Percentiles rank a stretch among this genome's conserved stretches.
Evolutionary conservation across 2,888 invertebrate species (phyloP).

Genomic region (Andrena hattorfiana): DNA sequence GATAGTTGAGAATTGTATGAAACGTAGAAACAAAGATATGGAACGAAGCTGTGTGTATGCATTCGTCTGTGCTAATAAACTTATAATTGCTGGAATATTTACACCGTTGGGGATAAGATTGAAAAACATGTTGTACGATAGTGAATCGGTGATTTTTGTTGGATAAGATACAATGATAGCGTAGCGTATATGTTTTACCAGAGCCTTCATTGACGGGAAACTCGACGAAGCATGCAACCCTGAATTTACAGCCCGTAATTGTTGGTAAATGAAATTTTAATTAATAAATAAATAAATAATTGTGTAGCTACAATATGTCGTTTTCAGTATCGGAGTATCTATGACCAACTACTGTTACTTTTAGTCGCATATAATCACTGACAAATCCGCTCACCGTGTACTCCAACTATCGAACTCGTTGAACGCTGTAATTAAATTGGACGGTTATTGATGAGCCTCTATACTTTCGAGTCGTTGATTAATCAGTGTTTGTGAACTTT

Average conservation of each 20-base stretch:
- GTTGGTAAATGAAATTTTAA: no score
- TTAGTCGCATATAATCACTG: conserved; percentile 21
- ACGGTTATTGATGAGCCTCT: conserved; percentile 41
- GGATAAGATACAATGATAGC: no score
- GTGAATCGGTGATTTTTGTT: no score
- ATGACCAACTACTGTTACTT: conserved; percentile 3
- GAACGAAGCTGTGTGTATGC: background rate
- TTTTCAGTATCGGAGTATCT: background rate
- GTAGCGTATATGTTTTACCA: no score
- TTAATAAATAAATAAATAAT: conserved; percentile 1
- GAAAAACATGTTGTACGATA: no score
- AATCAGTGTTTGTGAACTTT: conserved; percentile 42
- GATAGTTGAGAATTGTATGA: background rate
- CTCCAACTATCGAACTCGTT: conserved; percentile 26
- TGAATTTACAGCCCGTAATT: no score
- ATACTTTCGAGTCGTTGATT: conserved; percentile 35
- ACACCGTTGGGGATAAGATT: no score
- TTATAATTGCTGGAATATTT: background rate
- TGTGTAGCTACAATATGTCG: background rate
- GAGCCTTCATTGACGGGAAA: no score
- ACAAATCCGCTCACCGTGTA: conserved; percentile 24
- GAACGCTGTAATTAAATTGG: conserved; percentile 45
- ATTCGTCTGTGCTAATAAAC: background rate
- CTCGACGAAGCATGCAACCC: no score
- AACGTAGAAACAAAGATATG: background rate